Evolutionary conservation across 2,797 vertebrate genomes (phyloP).

Genomic region (Acomys russatus): DNA sequence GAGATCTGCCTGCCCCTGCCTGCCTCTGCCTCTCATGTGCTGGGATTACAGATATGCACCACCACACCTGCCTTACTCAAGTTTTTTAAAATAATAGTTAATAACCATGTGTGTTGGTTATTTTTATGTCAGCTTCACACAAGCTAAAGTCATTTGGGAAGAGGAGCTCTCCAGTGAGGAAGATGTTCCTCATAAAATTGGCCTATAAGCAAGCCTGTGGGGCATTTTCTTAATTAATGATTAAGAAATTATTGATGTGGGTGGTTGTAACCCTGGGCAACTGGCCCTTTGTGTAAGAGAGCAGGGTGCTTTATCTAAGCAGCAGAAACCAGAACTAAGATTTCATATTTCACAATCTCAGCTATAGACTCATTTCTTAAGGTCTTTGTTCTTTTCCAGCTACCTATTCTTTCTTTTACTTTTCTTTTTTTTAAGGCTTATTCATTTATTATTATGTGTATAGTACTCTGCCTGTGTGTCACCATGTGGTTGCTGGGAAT

Average conservation of each 20-base stretch:
- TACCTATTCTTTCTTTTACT: not conserved
- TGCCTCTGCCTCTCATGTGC: too few relatives aligned
- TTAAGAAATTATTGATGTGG: too few relatives aligned
- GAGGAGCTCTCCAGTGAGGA: not conserved
- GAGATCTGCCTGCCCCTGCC: too few relatives aligned
- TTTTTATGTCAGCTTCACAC: not conserved
- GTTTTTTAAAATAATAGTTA: not conserved
- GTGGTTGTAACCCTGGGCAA: not conserved
- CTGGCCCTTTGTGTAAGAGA: not conserved
- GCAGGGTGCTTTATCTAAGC: not conserved
- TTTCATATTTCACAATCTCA: not conserved
- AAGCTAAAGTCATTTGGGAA: not conserved
- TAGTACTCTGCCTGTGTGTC: too few relatives aligned
- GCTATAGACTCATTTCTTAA: not conserved
- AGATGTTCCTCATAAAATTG: not conserved
- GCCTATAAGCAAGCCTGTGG: not conserved
- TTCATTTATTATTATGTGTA: too few relatives aligned
- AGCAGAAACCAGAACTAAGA: not conserved
- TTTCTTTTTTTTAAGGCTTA: too few relatives aligned
- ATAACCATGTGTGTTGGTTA: not conserved
- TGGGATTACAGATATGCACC: too few relatives aligned
- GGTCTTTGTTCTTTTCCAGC: not conserved
- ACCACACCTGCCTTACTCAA: not conserved
- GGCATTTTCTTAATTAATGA: not conserved
- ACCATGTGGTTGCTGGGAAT: too few relatives aligned